These are phyloP conservation scores for Pyxicephalus adspersus DNA, from an alignment of 2,113 vertebrate species.

Conservation along the genomic window DNA sequence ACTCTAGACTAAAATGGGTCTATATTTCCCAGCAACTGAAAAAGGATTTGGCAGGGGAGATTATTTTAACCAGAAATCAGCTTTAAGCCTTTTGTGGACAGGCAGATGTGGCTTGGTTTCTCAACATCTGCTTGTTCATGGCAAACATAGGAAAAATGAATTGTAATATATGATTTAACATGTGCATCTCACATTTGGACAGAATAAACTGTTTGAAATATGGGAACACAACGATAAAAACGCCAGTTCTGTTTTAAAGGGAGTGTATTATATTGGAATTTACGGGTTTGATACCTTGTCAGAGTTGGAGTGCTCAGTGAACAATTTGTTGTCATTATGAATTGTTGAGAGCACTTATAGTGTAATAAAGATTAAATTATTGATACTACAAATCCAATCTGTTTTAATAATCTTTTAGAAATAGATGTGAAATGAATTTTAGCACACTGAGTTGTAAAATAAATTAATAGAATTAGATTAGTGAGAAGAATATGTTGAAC, in stretches of 20 bases:
- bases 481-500: background rate
- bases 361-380: background rate
- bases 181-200: no score
- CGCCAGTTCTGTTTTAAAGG: background rate
- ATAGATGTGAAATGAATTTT: background rate
- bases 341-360: background rate
- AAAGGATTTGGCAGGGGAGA: no score
- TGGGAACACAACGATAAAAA: no score
- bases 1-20: no score
- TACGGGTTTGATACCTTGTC: background rate
- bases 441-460: background rate
- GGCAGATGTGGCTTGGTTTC: no score
- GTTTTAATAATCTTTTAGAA: background rate
- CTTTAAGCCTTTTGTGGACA: no score
- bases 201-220: no score
- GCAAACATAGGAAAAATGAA: no score
- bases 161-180: no score
- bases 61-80: no score
- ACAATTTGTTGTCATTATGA: slow-evolving; percentile 2
- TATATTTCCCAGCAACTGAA: no score
- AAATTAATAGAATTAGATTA: background rate
- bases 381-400: slow-evolving; percentile 7
- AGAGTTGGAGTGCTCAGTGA: background rate
- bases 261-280: background rate
- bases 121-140: no score